A percentile compares a stretch with the other conserved stretches of the same genome.
Conservation (phyloP, 2,888 invertebrate genomes). For the Melanchra persicariae region DNA sequence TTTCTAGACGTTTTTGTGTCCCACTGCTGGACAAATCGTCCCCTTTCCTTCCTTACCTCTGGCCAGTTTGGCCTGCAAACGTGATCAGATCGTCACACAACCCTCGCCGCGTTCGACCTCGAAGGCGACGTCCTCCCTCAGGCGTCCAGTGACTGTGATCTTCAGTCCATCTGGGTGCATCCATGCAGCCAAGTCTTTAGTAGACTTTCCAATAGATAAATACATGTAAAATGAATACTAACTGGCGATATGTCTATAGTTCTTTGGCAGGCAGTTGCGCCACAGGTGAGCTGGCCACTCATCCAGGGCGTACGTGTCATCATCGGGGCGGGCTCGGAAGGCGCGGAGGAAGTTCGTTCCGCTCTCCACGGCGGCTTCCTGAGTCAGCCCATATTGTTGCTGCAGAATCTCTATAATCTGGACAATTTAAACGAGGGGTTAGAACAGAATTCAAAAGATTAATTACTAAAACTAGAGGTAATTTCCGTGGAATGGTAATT, state of each 20-base stretch:
- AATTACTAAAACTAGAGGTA: neutral
- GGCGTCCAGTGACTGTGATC: too few species aligned
- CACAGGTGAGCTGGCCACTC: conserved; percentile 95
- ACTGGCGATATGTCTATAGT: conserved; percentile 93
- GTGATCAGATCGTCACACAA: too few species aligned
- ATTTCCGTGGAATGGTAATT: neutral
- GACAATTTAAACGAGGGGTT: conserved; percentile 61
- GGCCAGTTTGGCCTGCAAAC: too few species aligned
- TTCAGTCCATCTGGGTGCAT: too few species aligned
- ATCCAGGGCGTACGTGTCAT: conserved; percentile 93
- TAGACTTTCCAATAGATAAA: too few species aligned
- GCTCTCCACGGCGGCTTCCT: conserved; percentile 92
- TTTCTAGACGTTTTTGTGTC: too few species aligned
- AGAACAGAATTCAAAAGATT: neutral
- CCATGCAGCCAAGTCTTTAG: too few species aligned
- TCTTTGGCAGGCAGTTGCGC: conserved; percentile 94
- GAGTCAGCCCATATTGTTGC: conserved; percentile 92
- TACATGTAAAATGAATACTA: conserved; percentile 70
- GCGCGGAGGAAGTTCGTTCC: conserved; percentile 93
- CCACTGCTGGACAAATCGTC: too few species aligned
- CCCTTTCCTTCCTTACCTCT: too few species aligned
- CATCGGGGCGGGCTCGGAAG: conserved; percentile 96
- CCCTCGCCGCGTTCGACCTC: too few species aligned
- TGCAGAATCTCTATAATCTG: conserved; percentile 88
- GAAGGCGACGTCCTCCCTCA: too few species aligned